Conservation (phyloP, 2,113 vertebrate species). For the Vulpes ferrilata region DNA sequence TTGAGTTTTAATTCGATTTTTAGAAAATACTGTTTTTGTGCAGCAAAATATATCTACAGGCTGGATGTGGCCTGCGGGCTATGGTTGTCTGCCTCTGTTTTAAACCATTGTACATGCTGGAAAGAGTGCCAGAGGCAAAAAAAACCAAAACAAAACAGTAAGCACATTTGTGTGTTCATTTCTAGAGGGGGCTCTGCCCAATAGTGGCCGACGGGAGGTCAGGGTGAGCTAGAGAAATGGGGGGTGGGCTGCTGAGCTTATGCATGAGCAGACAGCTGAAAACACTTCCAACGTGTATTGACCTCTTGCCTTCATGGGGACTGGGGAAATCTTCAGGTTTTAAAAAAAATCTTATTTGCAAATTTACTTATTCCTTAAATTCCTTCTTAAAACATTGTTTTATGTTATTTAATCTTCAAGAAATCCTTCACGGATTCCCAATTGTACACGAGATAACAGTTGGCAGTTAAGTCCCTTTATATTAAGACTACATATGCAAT, state of each 20-base stretch:
- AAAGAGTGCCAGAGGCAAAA: not conserved
- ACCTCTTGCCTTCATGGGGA: not conserved
- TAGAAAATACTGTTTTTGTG: not conserved
- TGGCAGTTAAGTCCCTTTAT: slow-evolving; percentile 66
- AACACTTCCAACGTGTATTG: slow-evolving; percentile 9
- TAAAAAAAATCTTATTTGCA: slow-evolving; percentile 78
- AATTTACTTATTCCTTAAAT: slow-evolving; percentile 81
- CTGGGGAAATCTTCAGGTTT: slow-evolving; percentile 66
- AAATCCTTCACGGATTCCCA: slow-evolving; percentile 78
- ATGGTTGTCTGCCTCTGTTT: slow-evolving; percentile 20
- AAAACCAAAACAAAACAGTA: not conserved
- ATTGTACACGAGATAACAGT: slow-evolving; percentile 63
- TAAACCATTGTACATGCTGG: not conserved
- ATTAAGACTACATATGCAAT: slow-evolving; percentile 65
- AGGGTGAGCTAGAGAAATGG: not conserved
- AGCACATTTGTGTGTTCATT: not conserved
- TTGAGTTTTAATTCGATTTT: slow-evolving; percentile 53
- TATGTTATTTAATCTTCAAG: slow-evolving; percentile 74
- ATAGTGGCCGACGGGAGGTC: not conserved
- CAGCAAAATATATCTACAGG: not conserved
- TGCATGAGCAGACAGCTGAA: not conserved
- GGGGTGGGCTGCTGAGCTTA: not conserved
- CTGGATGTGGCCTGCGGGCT: not conserved
- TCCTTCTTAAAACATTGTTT: slow-evolving; percentile 79
- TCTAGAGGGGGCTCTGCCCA: not conserved